Percentiles rank a stretch among this genome's conserved stretches.
These are phyloP conservation scores for Schizotus pectinicornis DNA, from an alignment of 2,888 invertebrate genomes.

Conservation along the genomic window DNA sequence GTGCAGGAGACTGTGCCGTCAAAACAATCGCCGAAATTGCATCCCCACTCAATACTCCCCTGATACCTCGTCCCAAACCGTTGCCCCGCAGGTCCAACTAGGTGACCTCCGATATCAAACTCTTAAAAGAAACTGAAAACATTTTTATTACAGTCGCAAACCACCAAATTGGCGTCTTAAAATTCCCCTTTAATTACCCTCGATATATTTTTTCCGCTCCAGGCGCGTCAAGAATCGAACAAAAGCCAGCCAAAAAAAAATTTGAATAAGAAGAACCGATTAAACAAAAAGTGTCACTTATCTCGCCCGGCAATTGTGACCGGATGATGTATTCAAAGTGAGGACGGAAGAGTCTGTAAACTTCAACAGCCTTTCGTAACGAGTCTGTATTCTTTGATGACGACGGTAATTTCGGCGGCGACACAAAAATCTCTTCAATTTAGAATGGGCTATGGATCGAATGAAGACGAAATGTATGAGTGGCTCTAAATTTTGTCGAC, in stretches of 20 bases:
- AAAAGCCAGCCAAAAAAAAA: background rate
- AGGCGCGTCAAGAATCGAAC: too few species aligned
- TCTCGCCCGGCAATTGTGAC: background rate
- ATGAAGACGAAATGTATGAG: conserved; percentile 15
- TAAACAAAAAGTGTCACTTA: conserved; percentile 1
- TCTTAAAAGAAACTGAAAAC: background rate
- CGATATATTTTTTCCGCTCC: too few species aligned
- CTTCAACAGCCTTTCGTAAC: background rate
- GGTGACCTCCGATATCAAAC: background rate
- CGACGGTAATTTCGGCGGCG: background rate
- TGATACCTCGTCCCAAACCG: too few species aligned
- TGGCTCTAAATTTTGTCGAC: conserved; percentile 5
- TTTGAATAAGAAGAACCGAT: conserved; percentile 5
- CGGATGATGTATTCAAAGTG: background rate
- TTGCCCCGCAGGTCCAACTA: too few species aligned
- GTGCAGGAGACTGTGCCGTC: too few species aligned
- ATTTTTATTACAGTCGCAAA: conserved; percentile 1
- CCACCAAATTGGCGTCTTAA: background rate
- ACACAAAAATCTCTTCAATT: conserved; percentile 15
- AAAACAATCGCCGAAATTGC: too few species aligned
- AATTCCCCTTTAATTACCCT: conserved; percentile 3
- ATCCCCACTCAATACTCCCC: too few species aligned
- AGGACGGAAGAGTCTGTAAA: background rate
- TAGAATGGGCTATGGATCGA: conserved; percentile 22
- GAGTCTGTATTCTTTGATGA: conserved; percentile 1